Base-by-base conservation (phyloP, 2,888 invertebrate genomes). In the Conistra vaccinii region DNA sequence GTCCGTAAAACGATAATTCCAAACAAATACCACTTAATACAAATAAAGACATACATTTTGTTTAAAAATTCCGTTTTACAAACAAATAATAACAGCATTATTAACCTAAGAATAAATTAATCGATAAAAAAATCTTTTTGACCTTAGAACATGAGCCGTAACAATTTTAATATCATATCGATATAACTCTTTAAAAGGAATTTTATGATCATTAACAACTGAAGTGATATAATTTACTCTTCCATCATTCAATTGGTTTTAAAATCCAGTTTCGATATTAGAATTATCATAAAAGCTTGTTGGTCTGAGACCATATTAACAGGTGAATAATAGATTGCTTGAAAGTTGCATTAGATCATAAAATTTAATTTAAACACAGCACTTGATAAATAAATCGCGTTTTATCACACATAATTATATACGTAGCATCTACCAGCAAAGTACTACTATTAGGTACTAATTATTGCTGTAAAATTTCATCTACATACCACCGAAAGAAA, bases 401-500 rank as follows among this genome's bases (percentile, higher is more conserved):
- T 93, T 91, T 95, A 95, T 95, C 95, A 95, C 96, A 95, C 95
- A 87, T 87, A 93, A 93, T 93, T 91, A 93, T 92, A 94, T 91
- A 92, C 89, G 92, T 95, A 95, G 95, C 95, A 92, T 94, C 95
- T 96, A 96, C 94, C 93, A 95, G 95, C 95, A 92, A 94, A 93
- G 88, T 91, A 92, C 95, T 95, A 95, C 94, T 88, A 91, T 95
- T 95, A 95, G 90, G 87, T 93, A 94, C 95, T 95, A 96, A 94
- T 96, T 96, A 96, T 96, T 96, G 96, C 96, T 96, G 95, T 95
- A 93, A 94, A 92, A 88, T 94, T 94, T 95, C 87, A 92, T 92
- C 95, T 95, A 96, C 93, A 91, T 93, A 95, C 94, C 94, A 95
- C 93, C 93, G 91, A 95, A 95, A 94, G 93, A 95, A 95, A 95